Conservation (phyloP, 2,113 vertebrate genomes). For the Felis catus region F.catus_Fca126_mat1.0 CM031419.1:3755001-3755500, state of each 20-base stretch:
- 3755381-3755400: fast-evolving
- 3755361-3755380: fast-evolving
- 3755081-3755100: fast-evolving
- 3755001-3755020: not conserved
- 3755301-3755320: too few relatives aligned
- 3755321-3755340: fast-evolving
- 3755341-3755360: fast-evolving
- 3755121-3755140: fast-evolving
- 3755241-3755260: fast-evolving
- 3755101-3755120: not conserved
- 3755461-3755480: fast-evolving
- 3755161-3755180: fast-evolving
- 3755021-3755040: not conserved
- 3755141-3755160: not conserved
- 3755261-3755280: fast-evolving
- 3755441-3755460: fast-evolving
- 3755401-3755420: too few relatives aligned
- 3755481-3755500: fast-evolving
- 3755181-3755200: not conserved
- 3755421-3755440: fast-evolving
- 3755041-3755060: not conserved
- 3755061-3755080: not conserved
- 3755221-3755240: fast-evolving
- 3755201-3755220: not conserved
- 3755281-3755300: not conserved